A percentile compares a stretch with the other conserved stretches of the same genome.
These are phyloP conservation scores for Tor tambroides DNA, from an alignment of 2,113 vertebrate species.

Conservation along the genomic window DNA sequence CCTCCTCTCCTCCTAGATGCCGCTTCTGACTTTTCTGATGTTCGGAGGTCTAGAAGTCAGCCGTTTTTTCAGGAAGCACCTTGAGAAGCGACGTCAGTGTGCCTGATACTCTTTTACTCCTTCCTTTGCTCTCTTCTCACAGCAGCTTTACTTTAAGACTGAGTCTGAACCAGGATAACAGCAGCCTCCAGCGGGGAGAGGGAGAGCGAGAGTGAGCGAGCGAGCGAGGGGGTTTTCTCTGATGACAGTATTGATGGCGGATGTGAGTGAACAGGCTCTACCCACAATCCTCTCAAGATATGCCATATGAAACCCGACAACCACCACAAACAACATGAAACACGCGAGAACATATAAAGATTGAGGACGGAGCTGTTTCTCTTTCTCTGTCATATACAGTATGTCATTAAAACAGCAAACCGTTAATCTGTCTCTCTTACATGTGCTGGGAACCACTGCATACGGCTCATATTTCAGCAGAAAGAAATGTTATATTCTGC, in stretches of 20 bases:
- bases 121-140: conserved; percentile 19
- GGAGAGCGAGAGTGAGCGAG: neutral
- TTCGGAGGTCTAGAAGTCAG: neutral
- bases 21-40: conserved; percentile 16
- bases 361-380: neutral
- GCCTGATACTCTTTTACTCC: conserved; percentile 17
- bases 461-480: neutral
- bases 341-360: neutral
- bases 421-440: neutral
- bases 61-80: conserved; percentile 14
- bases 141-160: conserved; percentile 26
- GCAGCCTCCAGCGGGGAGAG: conserved; percentile 11
- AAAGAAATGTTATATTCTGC: neutral
- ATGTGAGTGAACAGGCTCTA: conserved; percentile 32
- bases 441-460: neutral
- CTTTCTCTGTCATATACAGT: neutral
- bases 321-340: neutral
- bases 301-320: conserved; percentile 14
- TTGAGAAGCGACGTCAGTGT: neutral
- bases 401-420: neutral
- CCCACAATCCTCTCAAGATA: conserved; percentile 24
- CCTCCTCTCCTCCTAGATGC: conserved; percentile 39
- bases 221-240: neutral
- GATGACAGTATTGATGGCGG: conserved; percentile 40
- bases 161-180: conserved; percentile 32